Evolutionary conservation across 2,888 invertebrate species (phyloP).

Genomic region (Panzeria rudis): DNA sequence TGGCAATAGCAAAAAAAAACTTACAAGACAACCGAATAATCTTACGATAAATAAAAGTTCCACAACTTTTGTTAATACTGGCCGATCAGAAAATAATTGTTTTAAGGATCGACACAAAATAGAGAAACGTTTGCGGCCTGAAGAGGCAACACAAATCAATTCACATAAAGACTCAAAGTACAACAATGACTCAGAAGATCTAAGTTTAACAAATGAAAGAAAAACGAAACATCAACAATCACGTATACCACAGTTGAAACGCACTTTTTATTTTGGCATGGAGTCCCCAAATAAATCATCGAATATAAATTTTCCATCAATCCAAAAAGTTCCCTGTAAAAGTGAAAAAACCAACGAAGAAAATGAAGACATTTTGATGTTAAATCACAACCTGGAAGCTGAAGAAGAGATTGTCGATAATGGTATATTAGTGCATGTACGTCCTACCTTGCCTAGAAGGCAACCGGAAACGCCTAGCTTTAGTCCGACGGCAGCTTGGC

Average conservation of each 20-base stretch:
- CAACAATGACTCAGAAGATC: neutral
- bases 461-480: constrained; percentile 91
- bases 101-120: neutral
- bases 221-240: constrained; percentile 44
- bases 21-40: neutral
- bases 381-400: constrained; percentile 9
- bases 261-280: constrained; percentile 92
- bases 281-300: constrained; percentile 74
- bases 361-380: neutral
- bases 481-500: constrained; percentile 93
- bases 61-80: neutral
- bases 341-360: neutral
- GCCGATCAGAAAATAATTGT: neutral
- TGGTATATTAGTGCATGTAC: constrained; percentile 89
- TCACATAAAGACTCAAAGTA: neutral
- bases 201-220: neutral
- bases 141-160: neutral
- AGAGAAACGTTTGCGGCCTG: neutral
- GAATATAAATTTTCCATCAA: neutral
- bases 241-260: constrained; percentile 80
- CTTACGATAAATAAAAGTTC: neutral
- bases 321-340: neutral
- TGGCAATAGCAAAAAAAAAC: neutral
- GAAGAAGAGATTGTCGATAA: constrained; percentile 83
- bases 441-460: constrained; percentile 92